Percentiles rank a stretch among this genome's conserved stretches.
Conservation (phyloP, 2,113 vertebrate genomes). For the Atherinomorus stipes region DNA sequence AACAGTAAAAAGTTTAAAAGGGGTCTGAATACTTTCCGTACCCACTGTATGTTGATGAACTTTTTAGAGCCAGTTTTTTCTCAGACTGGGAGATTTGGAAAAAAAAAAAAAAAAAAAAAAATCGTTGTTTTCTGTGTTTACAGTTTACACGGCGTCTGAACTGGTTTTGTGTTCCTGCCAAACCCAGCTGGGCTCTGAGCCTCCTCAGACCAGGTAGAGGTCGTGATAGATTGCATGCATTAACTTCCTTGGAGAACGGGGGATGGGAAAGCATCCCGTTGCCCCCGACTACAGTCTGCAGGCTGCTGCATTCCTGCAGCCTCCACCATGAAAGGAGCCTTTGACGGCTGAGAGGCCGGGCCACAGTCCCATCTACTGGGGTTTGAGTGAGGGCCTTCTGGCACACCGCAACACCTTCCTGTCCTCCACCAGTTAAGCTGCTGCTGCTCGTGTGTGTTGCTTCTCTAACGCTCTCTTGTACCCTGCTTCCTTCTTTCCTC, state of each 20-base stretch:
- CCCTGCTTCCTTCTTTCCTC: constrained; percentile 1
- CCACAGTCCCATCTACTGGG: constrained; percentile 69
- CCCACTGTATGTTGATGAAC: no score
- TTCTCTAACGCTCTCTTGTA: neutral
- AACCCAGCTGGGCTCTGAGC: neutral
- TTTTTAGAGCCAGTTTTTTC: no score
- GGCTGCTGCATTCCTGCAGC: constrained; percentile 67
- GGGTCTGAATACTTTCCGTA: no score
- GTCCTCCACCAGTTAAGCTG: constrained; percentile 45
- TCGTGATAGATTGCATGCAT: constrained; percentile 48
- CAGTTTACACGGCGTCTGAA: no score
- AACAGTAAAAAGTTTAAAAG: no score
- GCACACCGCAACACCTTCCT: constrained; percentile 71
- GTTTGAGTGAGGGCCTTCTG: constrained; percentile 71
- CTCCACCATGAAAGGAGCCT: constrained; percentile 77
- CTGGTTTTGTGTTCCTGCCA: no score
- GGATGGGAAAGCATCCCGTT: constrained; percentile 41
- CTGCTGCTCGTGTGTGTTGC: constrained; percentile 7
- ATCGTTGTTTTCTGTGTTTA: no score
- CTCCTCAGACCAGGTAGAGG: neutral
- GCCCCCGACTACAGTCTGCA: constrained; percentile 47
- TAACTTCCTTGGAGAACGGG: constrained; percentile 34
- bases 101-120: no score
- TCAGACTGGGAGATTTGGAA: no score
- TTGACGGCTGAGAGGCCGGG: constrained; percentile 76